Evolutionary conservation across 2,113 vertebrate species (phyloP), one percentile per base, ranked within the genome.

Genomic region (Desmodus rotundus): DNA sequence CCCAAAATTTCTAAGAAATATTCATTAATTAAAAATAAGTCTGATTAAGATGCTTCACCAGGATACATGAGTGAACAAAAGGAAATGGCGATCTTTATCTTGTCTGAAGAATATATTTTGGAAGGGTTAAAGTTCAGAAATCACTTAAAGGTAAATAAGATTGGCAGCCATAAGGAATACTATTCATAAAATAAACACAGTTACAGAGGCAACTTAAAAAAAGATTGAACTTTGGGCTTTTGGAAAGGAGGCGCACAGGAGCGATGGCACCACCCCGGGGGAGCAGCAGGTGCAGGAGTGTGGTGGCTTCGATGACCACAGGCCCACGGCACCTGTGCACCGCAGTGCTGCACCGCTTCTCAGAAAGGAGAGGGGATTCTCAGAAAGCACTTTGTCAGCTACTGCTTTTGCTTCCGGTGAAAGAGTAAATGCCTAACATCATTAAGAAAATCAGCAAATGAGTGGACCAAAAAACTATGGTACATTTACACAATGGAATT

Each of bases 1-100:
- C 98, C 97, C 84, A 97, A 98, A 98, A 99, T 94, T 94, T 98
- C 97, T 98, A 98, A 98, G 98, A 98, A 98, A 98, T 97, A 97
- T 97, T 98, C 97, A 98, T 97, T 98, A 98, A 98, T 97, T 98
- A 96, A 98, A 98, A 98, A 98, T 94, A 98, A 98, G 98, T 98
- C 97, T 98, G 97, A 98, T 98, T 98, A 98, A 97, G 96, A 98
- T 98, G 98, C 97, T 98, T 98, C 98, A 98, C 98, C 99, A 96
- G 95, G 97, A 97, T 98, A 99, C 97, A 98, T 98, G 97, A 97
- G 93, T 98, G 98, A 98, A 96, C 96, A 98, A 98, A 98, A 98
- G 58, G 97, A 98, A 98, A 98, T 97, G 98, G 98, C 98, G 98
- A 98, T 98, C 97, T 96, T 98, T 97, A 98, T 90, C 95, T 93